These are phyloP conservation scores for Nemapogon koenigi DNA, from an alignment of 2,888 invertebrate species.

Conservation along the genomic window DNA sequence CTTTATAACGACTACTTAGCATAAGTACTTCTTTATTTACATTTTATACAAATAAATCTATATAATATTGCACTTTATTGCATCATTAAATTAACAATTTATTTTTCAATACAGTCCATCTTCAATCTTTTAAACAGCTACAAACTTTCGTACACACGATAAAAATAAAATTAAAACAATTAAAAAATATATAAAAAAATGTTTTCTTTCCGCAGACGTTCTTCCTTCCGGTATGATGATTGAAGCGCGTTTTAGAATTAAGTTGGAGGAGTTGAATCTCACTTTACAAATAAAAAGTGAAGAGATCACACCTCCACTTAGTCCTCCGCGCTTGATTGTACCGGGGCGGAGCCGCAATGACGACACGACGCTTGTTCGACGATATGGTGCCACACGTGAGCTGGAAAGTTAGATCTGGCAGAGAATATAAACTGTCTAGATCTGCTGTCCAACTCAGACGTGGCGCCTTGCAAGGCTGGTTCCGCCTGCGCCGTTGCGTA, in stretches of 20 bases:
- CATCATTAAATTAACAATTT: no score
- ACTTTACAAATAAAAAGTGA: conserved; percentile 64
- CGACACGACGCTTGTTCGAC: no score
- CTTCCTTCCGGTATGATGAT: background rate
- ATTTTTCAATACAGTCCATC: no score
- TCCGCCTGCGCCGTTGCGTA: no score
- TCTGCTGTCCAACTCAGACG: conserved; percentile 66
- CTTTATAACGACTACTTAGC: no score
- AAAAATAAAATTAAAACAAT: background rate
- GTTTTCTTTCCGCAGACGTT: background rate
- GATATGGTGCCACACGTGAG: conserved; percentile 47
- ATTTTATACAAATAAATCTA: no score
- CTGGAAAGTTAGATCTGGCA: conserved; percentile 69
- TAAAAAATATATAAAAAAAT: background rate
- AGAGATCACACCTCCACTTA: conserved; percentile 68
- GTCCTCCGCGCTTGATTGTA: conserved; percentile 39
- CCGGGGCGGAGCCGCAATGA: background rate
- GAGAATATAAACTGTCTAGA: conserved; percentile 56
- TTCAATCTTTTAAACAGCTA: no score
- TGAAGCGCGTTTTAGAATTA: conserved; percentile 50
- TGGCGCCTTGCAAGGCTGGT: no score
- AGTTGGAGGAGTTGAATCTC: conserved; percentile 69
- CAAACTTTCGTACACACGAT: no score
- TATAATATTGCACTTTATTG: no score
- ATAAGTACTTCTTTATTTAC: no score